These are phyloP conservation scores for Discoglossus pictus DNA, from an alignment of 2,797 vertebrate species.

Conservation along the genomic window DNA sequence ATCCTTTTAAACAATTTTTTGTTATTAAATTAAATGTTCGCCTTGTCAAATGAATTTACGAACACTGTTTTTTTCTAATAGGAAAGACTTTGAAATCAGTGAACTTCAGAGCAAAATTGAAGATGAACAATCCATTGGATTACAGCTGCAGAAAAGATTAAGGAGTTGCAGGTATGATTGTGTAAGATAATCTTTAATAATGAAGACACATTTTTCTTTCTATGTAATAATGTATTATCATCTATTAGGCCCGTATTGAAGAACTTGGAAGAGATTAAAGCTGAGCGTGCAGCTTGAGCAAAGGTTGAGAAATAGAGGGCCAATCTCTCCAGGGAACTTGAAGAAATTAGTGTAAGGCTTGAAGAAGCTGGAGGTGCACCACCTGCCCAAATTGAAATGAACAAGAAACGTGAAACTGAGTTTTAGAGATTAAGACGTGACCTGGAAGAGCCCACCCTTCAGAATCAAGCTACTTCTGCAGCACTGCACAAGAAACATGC, in stretches of 20 bases:
- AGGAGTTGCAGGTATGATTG: constrained; percentile 70
- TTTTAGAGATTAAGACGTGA: constrained; percentile 74
- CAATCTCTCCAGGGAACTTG: constrained; percentile 78
- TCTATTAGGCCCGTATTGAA: constrained; percentile 76
- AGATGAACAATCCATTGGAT: constrained; percentile 73
- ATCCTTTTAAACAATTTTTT: no score
- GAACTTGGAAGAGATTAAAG: constrained; percentile 82
- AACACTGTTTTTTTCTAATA: constrained; percentile 46
- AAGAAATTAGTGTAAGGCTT: constrained; percentile 80
- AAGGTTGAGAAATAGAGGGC: constrained; percentile 80
- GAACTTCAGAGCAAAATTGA: constrained; percentile 77
- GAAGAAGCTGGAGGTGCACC: constrained; percentile 79
- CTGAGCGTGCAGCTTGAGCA: constrained; percentile 77
- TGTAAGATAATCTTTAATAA: background rate
- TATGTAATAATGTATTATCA: background rate
- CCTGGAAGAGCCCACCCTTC: constrained; percentile 76
- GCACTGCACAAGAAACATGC: constrained; percentile 76
- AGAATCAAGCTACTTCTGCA: constrained; percentile 69
- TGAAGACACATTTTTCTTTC: background rate
- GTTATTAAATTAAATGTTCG: no score
- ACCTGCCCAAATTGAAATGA: constrained; percentile 72
- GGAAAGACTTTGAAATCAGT: constrained; percentile 77
- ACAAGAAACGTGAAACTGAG: constrained; percentile 74
- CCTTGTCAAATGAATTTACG: no score
- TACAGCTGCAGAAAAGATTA: constrained; percentile 80